Evolutionary conservation across 2,888 invertebrate genomes (phyloP), one percentile per base, ranked within the genome.

Genomic region (Sussaba pulchella): DNA sequence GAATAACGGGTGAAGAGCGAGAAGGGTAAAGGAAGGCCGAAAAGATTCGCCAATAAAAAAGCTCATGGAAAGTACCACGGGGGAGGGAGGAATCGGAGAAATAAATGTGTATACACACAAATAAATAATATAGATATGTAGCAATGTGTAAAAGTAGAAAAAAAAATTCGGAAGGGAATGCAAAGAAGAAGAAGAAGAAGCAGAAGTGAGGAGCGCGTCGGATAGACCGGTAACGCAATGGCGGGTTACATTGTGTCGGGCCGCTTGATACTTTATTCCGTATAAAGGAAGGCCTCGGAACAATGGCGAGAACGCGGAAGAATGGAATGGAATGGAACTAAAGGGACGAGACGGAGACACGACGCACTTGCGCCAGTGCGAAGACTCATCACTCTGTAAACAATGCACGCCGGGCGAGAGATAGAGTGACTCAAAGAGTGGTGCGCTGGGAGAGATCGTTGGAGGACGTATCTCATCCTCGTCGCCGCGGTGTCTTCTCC

Each of bases 301-400:
- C 89, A 91, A 91, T 91, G 88, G 88, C 85, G 87, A 86, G 87
- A 89, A 90, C 88, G 88, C 88, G 89, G 88, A 91, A 90, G 89
- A 90, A 91, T 90, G 90, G 89, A 88, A 89, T 88, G 88, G 87
- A 90, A 91, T 89, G 89, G 88, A 86, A 88, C 87, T 86, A 85
- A 74, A 88, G 88, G 85, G 88, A 87, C 70, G 74, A 64, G 71
- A 75, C 77, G 74, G 76, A 80, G 75, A 70, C 59, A 69, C 67
- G 72, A 70, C 67, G 78, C 61, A 70, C 80, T 82, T 43, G 47
- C 69, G 85, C 85, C 88, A 89, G 91, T 90, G 90, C 88, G 89
- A 91, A 90, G 91, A 90, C 90, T 92, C 91, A 91, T 92, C 91
- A 90, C 90, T 91, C 90, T 89, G 91, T 91, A 91, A 92, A 91